Conservation (phyloP, 2,113 vertebrate genomes). For the Drymodes brunneopygia region DNA sequence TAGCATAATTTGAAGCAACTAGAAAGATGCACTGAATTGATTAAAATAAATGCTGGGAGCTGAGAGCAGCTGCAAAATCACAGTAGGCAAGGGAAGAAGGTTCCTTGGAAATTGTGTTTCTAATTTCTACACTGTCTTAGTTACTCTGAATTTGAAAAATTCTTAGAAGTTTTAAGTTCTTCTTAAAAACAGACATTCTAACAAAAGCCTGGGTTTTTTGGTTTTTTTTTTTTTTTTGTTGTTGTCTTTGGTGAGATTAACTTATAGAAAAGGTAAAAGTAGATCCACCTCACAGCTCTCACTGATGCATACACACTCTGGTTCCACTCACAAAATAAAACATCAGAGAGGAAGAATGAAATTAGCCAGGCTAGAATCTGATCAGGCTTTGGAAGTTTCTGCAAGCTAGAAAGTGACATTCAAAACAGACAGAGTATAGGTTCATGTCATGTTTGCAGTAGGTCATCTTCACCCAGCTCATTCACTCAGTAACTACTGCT, state of each 20-base stretch:
- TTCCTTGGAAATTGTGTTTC: background rate
- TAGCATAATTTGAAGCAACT: background rate
- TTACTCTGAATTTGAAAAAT: background rate
- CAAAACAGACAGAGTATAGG: background rate
- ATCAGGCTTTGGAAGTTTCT: background rate
- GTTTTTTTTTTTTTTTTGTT: background rate
- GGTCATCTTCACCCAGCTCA: background rate
- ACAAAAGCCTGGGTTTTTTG: fast-evolving
- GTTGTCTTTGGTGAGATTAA: background rate
- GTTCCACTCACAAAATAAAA: background rate
- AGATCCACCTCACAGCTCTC: background rate
- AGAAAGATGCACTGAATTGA: background rate
- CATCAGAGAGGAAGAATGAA: background rate
- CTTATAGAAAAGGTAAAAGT: background rate
- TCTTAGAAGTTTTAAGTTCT: background rate
- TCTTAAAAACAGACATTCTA: background rate
- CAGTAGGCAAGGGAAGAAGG: background rate
- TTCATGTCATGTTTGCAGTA: background rate
- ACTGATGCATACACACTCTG: background rate
- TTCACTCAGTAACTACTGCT: background rate
- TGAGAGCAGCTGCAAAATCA: background rate
- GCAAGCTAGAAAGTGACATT: background rate
- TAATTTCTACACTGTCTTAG: background rate
- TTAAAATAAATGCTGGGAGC: background rate
- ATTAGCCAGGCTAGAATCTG: background rate